Conservation (phyloP, 1,140 invertebrate genomes). For the Geopemphigus sp. region DNA sequence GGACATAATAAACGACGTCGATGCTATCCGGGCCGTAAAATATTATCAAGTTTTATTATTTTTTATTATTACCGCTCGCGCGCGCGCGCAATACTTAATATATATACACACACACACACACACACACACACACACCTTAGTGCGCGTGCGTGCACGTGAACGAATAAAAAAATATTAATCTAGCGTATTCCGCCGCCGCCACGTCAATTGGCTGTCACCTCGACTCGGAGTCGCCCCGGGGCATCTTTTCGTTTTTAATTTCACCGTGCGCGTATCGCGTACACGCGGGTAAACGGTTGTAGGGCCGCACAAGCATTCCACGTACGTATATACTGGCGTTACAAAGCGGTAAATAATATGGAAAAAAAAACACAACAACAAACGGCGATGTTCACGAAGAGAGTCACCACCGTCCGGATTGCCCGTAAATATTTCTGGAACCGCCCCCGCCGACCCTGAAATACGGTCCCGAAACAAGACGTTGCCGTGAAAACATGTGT, state of each 20-base stretch:
- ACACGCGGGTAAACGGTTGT: not conserved
- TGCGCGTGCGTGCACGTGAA: not conserved
- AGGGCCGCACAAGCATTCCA: not conserved
- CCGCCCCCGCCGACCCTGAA: not conserved
- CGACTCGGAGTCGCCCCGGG: constrained; percentile 13
- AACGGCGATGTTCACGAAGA: not conserved
- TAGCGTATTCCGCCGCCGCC: not conserved
- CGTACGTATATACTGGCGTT: not conserved
- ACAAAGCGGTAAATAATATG: not conserved
- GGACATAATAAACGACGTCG: constrained; percentile 43
- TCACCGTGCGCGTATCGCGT: not conserved
- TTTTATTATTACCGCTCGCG: not conserved
- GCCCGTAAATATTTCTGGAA: constrained; percentile 16
- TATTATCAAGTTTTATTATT: constrained; percentile 41
- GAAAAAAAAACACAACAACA: not conserved
- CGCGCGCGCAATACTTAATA: not conserved
- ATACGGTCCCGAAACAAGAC: constrained; percentile 31
- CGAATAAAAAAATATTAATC: constrained; percentile 25
- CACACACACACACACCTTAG: too few relatives aligned
- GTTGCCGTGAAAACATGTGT: constrained; percentile 50
- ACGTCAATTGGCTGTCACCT: constrained; percentile 39
- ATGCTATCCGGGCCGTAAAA: constrained; percentile 41
- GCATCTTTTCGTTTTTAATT: not conserved
- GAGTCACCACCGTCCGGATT: too few relatives aligned
- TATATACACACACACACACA: not conserved